Conservation (phyloP, 2,888 invertebrate genomes). For the Pseudolycoriella hygida region DNA sequence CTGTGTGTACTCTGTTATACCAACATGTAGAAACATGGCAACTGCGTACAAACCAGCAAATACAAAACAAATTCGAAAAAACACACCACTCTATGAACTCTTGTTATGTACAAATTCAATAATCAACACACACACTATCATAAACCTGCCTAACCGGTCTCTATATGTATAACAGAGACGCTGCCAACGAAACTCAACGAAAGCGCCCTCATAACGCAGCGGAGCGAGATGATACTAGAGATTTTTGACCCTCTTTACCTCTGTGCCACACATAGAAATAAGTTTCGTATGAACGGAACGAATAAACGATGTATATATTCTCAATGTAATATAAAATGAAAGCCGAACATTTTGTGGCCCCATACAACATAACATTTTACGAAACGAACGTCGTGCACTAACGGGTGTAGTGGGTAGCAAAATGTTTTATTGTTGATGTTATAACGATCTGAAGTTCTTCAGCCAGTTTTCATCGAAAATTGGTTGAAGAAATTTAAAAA, state of each 20-base stretch:
- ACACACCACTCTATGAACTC: not conserved
- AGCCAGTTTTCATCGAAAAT: no score
- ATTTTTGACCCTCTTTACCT: constrained; percentile 7
- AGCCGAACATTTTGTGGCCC: no score
- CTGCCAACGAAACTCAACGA: constrained; percentile 16
- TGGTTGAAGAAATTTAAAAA: no score
- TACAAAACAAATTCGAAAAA: not conserved
- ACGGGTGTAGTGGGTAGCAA: no score
- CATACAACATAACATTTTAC: no score
- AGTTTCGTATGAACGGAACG: not conserved
- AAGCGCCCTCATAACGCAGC: constrained; percentile 38
- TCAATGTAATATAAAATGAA: no score
- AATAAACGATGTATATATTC: not conserved
- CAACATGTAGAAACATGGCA: constrained; percentile 5
- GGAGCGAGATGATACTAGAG: constrained; percentile 16
- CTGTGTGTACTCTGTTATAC: not conserved
- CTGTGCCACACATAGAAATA: not conserved
- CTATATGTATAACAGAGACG: constrained; percentile 4
- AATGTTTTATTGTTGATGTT: no score
- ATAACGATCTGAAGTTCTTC: no score
- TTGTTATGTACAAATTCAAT: not conserved
- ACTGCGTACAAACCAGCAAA: not conserved
- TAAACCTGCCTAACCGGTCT: not conserved
- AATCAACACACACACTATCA: not conserved
- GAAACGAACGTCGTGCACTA: no score